These are phyloP conservation scores for Vireo griseus DNA, from an alignment of 2,797 vertebrate species.

Conservation along the genomic window DNA sequence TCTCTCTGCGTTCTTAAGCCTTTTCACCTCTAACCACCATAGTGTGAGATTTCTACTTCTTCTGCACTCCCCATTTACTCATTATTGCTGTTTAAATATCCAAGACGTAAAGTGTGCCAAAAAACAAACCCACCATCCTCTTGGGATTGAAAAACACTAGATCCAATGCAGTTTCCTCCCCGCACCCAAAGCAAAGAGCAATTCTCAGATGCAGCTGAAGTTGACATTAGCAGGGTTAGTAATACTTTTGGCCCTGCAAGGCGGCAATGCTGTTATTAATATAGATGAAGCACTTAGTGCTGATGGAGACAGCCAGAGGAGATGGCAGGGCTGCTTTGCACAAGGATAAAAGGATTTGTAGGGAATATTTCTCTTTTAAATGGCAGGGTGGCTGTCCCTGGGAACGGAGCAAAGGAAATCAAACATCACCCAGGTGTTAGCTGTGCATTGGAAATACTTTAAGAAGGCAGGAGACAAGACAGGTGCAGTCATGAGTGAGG, in stretches of 20 bases:
- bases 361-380: background rate
- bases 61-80: background rate
- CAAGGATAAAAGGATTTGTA: background rate
- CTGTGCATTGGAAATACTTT: background rate
- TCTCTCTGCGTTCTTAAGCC: fast-evolving
- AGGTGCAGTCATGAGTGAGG: background rate
- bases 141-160: background rate
- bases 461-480: background rate
- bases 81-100: background rate
- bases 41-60: background rate
- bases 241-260: background rate
- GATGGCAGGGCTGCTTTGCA: background rate
- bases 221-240: background rate
- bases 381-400: background rate
- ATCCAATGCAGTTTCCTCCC: background rate
- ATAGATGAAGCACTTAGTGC: background rate
- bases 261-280: background rate
- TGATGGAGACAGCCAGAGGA: background rate
- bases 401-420: background rate
- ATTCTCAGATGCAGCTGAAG: background rate
- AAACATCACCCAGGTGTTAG: background rate
- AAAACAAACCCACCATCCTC: background rate
- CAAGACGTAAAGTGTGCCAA: background rate
- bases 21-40: background rate
- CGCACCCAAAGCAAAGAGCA: background rate